These are phyloP conservation scores for Polyergus mexicanus DNA, from an alignment of 1,140 invertebrate genomes.

Conservation along the genomic window DNA sequence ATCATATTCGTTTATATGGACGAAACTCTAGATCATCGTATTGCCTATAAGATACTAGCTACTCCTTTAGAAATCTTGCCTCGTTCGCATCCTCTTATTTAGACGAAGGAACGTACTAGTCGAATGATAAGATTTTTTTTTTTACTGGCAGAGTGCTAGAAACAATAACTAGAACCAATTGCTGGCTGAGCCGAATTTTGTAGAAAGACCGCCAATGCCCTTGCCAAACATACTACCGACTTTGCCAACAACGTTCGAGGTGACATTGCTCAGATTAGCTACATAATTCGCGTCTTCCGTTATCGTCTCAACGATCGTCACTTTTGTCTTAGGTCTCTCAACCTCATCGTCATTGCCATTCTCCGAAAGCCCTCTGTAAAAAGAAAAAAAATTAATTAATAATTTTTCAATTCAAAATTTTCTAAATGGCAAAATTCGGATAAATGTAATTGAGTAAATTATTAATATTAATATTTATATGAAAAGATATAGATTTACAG, in stretches of 20 bases:
- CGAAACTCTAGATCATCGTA: conserved; percentile 66
- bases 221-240: conserved; percentile 94
- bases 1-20: conserved; percentile 53
- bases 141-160: conserved; percentile 72
- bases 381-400: background rate
- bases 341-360: conserved; percentile 89
- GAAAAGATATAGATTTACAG: background rate
- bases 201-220: conserved; percentile 93
- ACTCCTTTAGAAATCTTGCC: conserved; percentile 62
- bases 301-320: conserved; percentile 88
- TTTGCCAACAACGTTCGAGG: conserved; percentile 91
- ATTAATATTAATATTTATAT: background rate
- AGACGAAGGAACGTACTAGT: conserved; percentile 79
- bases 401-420: background rate
- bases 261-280: conserved; percentile 90
- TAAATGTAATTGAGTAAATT: conserved; percentile 1
- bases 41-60: conserved; percentile 45
- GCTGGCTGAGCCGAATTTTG: conserved; percentile 91
- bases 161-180: conserved; percentile 89
- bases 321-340: conserved; percentile 88
- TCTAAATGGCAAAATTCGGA: background rate
- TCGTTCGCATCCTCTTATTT: conserved; percentile 74
- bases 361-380: conserved; percentile 85
- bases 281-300: conserved; percentile 89
- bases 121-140: conserved; percentile 61